Base-by-base conservation (phyloP, 2,113 vertebrate species). In the Eupsittula cactorum region DNA sequence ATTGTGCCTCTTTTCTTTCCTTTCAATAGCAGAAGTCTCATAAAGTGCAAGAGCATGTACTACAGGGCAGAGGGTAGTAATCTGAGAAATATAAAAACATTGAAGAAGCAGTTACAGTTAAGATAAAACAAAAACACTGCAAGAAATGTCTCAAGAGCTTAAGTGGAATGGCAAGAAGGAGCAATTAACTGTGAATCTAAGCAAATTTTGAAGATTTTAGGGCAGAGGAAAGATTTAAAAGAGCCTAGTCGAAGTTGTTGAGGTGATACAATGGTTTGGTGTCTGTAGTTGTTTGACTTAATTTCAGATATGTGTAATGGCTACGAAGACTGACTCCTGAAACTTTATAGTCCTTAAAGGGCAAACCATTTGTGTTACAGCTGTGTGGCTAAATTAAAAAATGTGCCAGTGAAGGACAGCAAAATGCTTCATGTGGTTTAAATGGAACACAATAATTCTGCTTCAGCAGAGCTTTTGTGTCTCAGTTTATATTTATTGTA, bases 301-400 rank as follows among this genome's bases (percentile, higher is more conserved):
- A 94, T 95, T 97, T 95, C 76, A 95, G 92, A 93, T 95, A 94
- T 7, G 8, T 82, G 67, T 83, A 82, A 93, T 69, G 86, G 68
- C 25, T 84, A 42, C 79, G 63, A 96, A 79, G 82, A 81, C 83
- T 29, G 71, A 92, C 75, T 80, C 86, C 84, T 84, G 41, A 96
- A 88, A 90, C n/a, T 82, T 35, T 55, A 10, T 60, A 63, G 29
- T 68, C 91, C 59, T 83, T 87, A 86, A 94, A 73, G 55, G 31
- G 23, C 6, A 90, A 90, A 89, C 69, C 23, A 46, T 85, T 81
- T 95, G 59, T 76, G 76, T 80, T 75, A 78, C 70, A 91, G 49
- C 39, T 74, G n/a, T 90, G 31, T 75, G 67, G 64, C 25, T 75
- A 92, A 93, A 95, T 86, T 95, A 87, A 86, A 96, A 95, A 49